These are phyloP conservation scores for Pristionchus entomophagus DNA, from an alignment of 2,888 invertebrate species.

Conservation along the genomic window DNA sequence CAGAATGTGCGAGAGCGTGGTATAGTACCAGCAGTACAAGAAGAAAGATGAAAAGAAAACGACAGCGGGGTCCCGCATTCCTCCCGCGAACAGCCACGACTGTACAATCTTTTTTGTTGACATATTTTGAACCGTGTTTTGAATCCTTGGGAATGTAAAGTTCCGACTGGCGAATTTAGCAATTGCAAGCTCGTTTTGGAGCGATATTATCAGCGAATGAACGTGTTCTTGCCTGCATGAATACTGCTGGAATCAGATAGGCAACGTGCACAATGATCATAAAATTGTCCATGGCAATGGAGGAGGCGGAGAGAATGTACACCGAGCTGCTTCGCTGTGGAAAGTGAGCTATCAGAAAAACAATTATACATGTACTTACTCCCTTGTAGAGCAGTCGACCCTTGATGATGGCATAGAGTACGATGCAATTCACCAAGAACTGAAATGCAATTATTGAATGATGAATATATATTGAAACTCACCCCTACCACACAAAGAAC, in stretches of 20 bases:
- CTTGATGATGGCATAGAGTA: neutral
- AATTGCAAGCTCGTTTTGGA: too few species aligned
- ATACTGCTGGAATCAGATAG: conserved; percentile 54
- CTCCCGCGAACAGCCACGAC: conserved; percentile 50
- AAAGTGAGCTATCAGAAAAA: too few species aligned
- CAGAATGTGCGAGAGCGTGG: conserved; percentile 58
- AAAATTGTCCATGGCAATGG: conserved; percentile 55
- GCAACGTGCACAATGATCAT: conserved; percentile 51
- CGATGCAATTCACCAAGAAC: neutral
- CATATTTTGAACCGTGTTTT: neutral
- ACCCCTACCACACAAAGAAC: too few species aligned
- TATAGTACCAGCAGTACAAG: conserved; percentile 61
- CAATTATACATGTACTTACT: too few species aligned
- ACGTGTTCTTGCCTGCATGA: conserved; percentile 10
- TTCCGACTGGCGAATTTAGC: too few species aligned
- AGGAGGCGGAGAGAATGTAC: conserved; percentile 57
- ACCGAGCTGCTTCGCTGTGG: conserved; percentile 45
- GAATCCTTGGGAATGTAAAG: too few species aligned
- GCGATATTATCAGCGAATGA: too few species aligned
- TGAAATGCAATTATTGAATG: too few species aligned
- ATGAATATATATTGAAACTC: too few species aligned
- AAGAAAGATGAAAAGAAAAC: conserved; percentile 54
- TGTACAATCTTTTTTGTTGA: too few species aligned
- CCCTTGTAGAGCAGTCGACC: neutral
- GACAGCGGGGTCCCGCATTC: conserved; percentile 22